These are phyloP conservation scores for Pygoscelis antarcticus DNA, from an alignment of 2,113 vertebrate genomes.

Conservation along the genomic window DNA sequence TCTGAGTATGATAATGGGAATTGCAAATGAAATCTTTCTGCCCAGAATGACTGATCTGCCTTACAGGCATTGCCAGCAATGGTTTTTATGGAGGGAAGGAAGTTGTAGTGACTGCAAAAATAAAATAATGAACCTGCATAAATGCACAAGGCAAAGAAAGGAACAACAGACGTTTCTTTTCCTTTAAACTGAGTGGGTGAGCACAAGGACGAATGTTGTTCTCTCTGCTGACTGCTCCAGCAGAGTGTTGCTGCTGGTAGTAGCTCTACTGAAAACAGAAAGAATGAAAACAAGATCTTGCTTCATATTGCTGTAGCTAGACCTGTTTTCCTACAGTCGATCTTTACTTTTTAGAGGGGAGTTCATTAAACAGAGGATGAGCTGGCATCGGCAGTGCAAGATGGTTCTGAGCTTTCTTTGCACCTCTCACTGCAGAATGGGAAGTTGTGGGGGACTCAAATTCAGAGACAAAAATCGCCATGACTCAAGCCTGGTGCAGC, in stretches of 20 bases:
- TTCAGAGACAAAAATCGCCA: background rate
- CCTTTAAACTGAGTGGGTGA: background rate
- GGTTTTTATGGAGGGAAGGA: background rate
- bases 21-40: slow-evolving; percentile 23
- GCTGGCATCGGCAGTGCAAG: fast-evolving
- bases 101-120: background rate
- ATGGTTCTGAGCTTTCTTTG: background rate
- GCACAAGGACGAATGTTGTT: background rate
- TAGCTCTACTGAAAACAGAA: background rate
- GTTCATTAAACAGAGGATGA: background rate
- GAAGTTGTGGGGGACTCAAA: background rate
- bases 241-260: background rate
- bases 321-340: background rate
- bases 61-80: background rate
- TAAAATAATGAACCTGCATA: background rate
- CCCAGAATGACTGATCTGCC: background rate
- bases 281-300: background rate
- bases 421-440: background rate
- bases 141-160: background rate
- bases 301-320: background rate
- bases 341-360: background rate
- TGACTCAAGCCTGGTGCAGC: background rate
- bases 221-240: background rate
- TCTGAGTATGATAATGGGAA: slow-evolving; percentile 17
- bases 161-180: background rate